Evolutionary conservation across 2,797 vertebrate genomes (phyloP).

Genomic region (Sebastes dallii): DNA sequence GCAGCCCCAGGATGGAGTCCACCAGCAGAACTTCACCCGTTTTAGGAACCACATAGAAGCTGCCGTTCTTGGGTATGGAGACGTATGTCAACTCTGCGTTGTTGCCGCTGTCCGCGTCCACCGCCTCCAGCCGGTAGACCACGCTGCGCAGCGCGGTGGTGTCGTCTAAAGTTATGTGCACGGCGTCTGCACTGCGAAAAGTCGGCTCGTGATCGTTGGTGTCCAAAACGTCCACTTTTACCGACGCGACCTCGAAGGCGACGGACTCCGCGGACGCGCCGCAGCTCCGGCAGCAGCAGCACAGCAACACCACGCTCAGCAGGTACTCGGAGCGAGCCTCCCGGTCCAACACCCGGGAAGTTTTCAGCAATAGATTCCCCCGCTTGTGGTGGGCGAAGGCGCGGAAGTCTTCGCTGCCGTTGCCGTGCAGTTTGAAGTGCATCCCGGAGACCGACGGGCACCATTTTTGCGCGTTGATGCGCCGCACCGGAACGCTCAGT

Average conservation of each 20-base stretch:
- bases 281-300: conserved; percentile 80
- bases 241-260: conserved; percentile 75
- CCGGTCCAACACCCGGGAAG: conserved; percentile 83
- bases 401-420: conserved; percentile 84
- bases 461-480: conserved; percentile 85
- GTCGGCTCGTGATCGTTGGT: conserved; percentile 88
- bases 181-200: conserved; percentile 70
- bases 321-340: conserved; percentile 83
- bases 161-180: conserved; percentile 85
- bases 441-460: conserved; percentile 79
- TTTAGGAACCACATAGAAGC: conserved; percentile 91
- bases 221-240: conserved; percentile 89
- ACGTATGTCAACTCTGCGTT: conserved; percentile 88
- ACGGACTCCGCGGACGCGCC: conserved; percentile 38
- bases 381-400: conserved; percentile 84
- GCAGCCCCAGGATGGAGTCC: conserved; percentile 86
- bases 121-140: conserved; percentile 82
- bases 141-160: conserved; percentile 85
- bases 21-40: conserved; percentile 89
- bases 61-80: conserved; percentile 82
- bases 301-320: conserved; percentile 75
- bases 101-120: conserved; percentile 86
- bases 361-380: conserved; percentile 85
- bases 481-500: conserved; percentile 84
- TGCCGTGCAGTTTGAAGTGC: conserved; percentile 85